Conservation (phyloP, 2,888 invertebrate species). For the Pandemis cinnamomeana region DNA sequence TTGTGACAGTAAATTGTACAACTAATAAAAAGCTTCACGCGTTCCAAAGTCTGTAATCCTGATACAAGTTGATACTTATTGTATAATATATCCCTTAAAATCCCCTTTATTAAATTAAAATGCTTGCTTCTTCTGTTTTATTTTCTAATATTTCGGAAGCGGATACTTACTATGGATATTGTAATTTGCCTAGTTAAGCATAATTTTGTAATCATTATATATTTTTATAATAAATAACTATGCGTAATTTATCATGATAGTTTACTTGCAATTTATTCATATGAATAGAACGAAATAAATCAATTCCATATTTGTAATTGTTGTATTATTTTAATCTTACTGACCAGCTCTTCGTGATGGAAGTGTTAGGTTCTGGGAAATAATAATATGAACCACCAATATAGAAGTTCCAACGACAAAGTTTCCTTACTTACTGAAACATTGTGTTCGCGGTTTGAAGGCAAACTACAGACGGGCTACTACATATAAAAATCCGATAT, state of each 20-base stretch:
- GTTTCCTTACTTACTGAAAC: too few relatives aligned
- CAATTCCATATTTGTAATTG: conserved; percentile 70
- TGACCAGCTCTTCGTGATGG: conserved; percentile 27
- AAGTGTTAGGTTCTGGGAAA: too few relatives aligned
- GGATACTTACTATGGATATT: conserved; percentile 23
- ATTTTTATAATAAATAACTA: conserved; percentile 65
- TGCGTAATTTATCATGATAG: conserved; percentile 64
- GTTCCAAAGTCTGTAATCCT: not conserved
- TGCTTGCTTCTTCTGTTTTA: conserved; percentile 17
- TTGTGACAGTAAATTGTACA: not conserved
- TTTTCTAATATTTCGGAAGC: conserved; percentile 11
- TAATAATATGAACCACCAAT: too few relatives aligned
- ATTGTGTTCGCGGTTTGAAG: too few relatives aligned
- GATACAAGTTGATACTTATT: not conserved
- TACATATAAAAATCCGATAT: too few relatives aligned
- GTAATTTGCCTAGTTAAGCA: conserved; percentile 64
- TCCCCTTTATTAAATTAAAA: conserved; percentile 4
- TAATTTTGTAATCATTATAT: conserved; percentile 73
- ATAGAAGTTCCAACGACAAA: too few relatives aligned
- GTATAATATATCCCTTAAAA: not conserved
- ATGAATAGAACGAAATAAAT: conserved; percentile 74
- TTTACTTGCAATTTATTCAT: conserved; percentile 69
- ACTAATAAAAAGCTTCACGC: not conserved
- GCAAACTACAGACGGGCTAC: too few relatives aligned
- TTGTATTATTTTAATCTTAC: conserved; percentile 51